These are phyloP conservation scores for Mystacides longicornis DNA, from an alignment of 2,888 invertebrate species.

Conservation along the genomic window DNA sequence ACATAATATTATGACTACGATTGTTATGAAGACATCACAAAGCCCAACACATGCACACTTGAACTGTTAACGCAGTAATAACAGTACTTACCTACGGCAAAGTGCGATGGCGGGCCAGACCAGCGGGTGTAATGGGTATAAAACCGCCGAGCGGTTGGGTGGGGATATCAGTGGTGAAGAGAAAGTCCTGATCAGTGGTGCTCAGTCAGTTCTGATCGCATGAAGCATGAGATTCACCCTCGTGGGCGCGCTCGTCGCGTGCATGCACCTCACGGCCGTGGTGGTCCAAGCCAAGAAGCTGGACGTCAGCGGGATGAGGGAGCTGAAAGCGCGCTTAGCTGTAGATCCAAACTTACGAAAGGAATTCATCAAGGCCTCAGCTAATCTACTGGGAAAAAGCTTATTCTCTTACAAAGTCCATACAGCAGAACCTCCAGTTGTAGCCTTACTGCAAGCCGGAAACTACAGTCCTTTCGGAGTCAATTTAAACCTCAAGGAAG, in stretches of 20 bases:
- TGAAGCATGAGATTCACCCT: neutral
- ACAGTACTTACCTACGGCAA: too few species aligned
- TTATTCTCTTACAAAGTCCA: neutral
- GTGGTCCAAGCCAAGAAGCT: too few species aligned
- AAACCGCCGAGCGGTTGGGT: neutral
- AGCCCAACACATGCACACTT: too few species aligned
- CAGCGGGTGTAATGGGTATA: neutral
- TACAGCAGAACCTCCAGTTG: neutral
- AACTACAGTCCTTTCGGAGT: neutral
- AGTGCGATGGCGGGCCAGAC: neutral
- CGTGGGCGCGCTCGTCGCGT: constrained; percentile 3
- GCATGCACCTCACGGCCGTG: neutral
- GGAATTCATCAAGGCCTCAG: neutral
- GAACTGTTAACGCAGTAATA: too few species aligned
- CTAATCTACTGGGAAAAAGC: neutral
- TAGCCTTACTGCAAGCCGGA: neutral
- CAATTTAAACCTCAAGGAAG: neutral
- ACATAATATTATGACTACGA: too few species aligned
- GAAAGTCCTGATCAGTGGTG: too few species aligned
- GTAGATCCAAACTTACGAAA: neutral
- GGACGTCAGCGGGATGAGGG: neutral
- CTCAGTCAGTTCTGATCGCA: neutral
- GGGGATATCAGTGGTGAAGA: neutral
- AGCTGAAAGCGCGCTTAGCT: neutral
- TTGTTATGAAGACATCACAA: too few species aligned